Base-by-base conservation (phyloP, 2,113 vertebrate genomes). In the Eclectus roratus region DNA sequence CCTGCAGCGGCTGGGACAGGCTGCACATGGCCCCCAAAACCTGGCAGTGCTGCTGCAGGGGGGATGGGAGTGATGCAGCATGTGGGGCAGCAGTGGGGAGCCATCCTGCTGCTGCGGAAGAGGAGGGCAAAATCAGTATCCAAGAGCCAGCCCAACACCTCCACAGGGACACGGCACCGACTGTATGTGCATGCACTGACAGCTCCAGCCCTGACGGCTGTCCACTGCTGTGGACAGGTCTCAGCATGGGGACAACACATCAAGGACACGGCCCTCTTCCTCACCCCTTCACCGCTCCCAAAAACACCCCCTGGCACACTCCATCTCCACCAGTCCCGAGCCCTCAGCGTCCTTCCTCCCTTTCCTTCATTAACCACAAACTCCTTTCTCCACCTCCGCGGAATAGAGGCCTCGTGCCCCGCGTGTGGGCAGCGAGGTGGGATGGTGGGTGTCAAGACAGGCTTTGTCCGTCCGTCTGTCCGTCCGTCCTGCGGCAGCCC, bases 401-500 rank as follows among this genome's bases (percentile, higher is more conserved):
- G 50, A 10, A 72, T 37, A 64, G 79, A 81, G 7, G 7, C 72
- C 43, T 68, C 35, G 43, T 73, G 92, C 76, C 76, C 33, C 13
- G 83, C 72, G n/a, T 11, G 3, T 70, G 0, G 17, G 77, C 84
- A 84, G 81, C 66, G 37, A 15, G 73, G 81, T 55, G 61, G 95
- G 81, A 76, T 5, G 5, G 58, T 50, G 87, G 95, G 91, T 7
- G 28, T 90, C 6, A 29, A 65, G 81, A 79, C 43, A 39, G 90
- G 77, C 64, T 50, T 9, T 78, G 84, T 81, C 88, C 16, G 14
- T 85, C 89, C 31, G 27, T 90, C 90, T 19, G 5, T 89, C 92
- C 17, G 3, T 90, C 94, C 8, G 35, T 93, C 91, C 93, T 82
- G 91, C 87, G 28, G 93, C 88, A 93, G 93, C 81, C 58, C 74